Evolutionary conservation across 2,888 invertebrate genomes (phyloP).

Genomic region (Cancer borealis): DNA sequence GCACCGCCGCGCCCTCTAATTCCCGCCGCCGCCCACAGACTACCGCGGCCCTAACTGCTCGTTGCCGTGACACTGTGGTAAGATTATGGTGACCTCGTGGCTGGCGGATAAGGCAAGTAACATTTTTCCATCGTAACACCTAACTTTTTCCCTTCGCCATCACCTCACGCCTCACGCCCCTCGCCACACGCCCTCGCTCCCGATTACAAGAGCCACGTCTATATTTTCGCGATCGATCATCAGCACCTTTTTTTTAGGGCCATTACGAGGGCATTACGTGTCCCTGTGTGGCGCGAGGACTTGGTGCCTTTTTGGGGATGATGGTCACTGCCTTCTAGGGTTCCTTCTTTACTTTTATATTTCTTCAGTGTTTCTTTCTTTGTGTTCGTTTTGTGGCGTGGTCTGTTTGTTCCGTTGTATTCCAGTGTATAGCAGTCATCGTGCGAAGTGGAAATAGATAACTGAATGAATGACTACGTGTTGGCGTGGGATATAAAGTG

Average conservation of each 20-base stretch:
- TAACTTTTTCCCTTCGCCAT: not conserved
- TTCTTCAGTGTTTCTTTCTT: not conserved
- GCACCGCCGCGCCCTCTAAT: slow-evolving; percentile 10
- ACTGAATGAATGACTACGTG: not conserved
- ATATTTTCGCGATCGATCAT: not conserved
- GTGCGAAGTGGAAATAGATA: slow-evolving; percentile 6
- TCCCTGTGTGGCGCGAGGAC: not conserved
- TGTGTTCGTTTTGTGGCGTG: not conserved
- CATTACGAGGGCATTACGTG: not conserved
- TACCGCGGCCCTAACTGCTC: not conserved
- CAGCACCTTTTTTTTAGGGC: not conserved
- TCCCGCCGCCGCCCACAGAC: not conserved
- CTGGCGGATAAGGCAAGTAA: not conserved
- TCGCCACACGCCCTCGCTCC: not conserved
- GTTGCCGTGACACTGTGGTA: not conserved
- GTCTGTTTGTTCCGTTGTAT: not conserved
- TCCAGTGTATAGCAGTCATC: not conserved
- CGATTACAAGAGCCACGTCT: not conserved
- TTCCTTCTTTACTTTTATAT: not conserved
- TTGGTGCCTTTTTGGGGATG: not conserved
- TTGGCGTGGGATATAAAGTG: slow-evolving; percentile 23
- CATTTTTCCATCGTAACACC: slow-evolving; percentile 18
- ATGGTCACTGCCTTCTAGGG: not conserved
- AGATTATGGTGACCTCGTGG: not conserved
- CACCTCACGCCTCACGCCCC: not conserved